Conservation (phyloP, 2,888 invertebrate genomes). For the Agrilus cyanescens region DNA sequence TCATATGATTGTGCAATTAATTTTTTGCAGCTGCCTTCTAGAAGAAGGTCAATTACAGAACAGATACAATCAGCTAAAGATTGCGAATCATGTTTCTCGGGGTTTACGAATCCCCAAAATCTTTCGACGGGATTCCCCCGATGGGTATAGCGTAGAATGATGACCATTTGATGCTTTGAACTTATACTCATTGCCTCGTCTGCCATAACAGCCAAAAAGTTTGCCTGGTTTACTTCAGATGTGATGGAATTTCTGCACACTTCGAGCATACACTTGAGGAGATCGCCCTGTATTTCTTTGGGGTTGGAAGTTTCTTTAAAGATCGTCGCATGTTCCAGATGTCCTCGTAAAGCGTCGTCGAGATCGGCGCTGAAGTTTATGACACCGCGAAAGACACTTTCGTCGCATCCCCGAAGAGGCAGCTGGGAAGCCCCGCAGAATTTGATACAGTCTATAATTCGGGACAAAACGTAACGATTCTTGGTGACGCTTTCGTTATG, state of each 20-base stretch:
- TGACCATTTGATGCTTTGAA: background rate
- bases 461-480: constrained; percentile 19
- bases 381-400: constrained; percentile 18
- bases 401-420: constrained; percentile 21
- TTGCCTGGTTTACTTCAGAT: too few relatives aligned
- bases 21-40: too few relatives aligned
- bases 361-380: constrained; percentile 20
- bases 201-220: too few relatives aligned
- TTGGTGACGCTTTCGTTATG: constrained; percentile 17
- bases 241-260: too few relatives aligned
- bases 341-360: too few relatives aligned
- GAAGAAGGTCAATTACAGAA: too few relatives aligned
- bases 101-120: constrained; percentile 1
- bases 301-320: constrained; percentile 8
- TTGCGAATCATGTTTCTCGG: background rate
- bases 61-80: too few relatives aligned
- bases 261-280: too few relatives aligned
- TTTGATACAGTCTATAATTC: constrained; percentile 21
- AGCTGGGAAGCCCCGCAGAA: constrained; percentile 24
- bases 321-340: constrained; percentile 14
- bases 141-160: background rate
- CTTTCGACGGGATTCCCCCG: background rate
- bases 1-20: too few relatives aligned
- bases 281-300: too few relatives aligned
- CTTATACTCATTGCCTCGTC: too few relatives aligned